Conservation (phyloP, 2,113 vertebrate species). For the Castor canadensis region DNA sequence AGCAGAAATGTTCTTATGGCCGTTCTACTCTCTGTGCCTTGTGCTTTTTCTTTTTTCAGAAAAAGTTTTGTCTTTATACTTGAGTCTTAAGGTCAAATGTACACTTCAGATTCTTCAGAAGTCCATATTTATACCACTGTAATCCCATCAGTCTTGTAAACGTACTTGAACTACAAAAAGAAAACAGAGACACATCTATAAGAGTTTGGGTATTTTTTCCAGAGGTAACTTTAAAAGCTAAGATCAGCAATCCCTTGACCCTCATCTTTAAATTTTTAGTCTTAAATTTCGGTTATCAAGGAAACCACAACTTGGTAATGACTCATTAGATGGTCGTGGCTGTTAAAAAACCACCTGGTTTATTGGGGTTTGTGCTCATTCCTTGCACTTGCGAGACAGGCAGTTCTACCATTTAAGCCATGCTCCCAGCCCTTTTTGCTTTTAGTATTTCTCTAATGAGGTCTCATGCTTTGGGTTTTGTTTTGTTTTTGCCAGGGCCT, state of each 20-base stretch:
- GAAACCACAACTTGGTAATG: background rate
- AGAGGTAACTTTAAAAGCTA: background rate
- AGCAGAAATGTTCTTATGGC: constrained; percentile 4
- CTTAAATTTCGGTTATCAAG: background rate
- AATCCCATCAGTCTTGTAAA: constrained; percentile 84
- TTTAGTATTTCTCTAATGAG: too few species aligned
- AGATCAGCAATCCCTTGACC: background rate
- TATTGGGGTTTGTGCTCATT: too few species aligned
- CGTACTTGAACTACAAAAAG: constrained; percentile 82
- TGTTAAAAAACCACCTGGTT: background rate
- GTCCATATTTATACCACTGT: constrained; percentile 85
- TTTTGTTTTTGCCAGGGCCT: too few species aligned
- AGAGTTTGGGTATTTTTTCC: constrained; percentile 67
- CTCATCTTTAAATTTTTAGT: background rate
- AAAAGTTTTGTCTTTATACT: constrained; percentile 67
- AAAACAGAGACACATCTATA: constrained; percentile 72
- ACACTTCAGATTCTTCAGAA: constrained; percentile 82
- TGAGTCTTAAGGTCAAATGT: constrained; percentile 49
- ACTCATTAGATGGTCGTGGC: background rate
- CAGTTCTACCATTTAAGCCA: too few species aligned
- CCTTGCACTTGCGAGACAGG: too few species aligned
- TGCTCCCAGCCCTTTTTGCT: too few species aligned
- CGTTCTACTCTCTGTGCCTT: background rate
- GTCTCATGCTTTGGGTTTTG: too few species aligned
- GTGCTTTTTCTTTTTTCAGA: background rate